Evolutionary conservation across 2,113 vertebrate species (phyloP), one percentile per base, ranked within the genome.

Genomic region (Calcarius ornatus): DNA sequence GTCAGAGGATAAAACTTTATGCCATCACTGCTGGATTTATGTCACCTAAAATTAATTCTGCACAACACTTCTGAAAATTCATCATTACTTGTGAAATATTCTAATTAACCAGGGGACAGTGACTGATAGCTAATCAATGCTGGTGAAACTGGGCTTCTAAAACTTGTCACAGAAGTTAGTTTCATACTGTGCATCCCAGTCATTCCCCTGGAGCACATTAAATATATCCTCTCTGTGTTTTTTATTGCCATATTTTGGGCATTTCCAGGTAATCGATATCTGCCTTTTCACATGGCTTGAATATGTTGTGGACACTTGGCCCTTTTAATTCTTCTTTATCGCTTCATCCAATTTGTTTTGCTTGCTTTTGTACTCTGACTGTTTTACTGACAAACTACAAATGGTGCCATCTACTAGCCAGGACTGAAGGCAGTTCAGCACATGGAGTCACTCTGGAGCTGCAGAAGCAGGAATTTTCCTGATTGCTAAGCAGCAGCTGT

Each of bases 381-480:
- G 0, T 69, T 89, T 79, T 69, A 81, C 47, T 54, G n/a, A 33
- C 61, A 65, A 72, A 54, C 9, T 57, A 31, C 10, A 66, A 88
- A 61, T 12, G 11, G 11, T 76, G 38, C 0, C 2, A 50, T 33
- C 40, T 75, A 3, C 18, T 48, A 66, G 30, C 33, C 0, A 2
- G 38, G 57, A 47, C 59, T 59, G 59, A 82, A 88, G 50, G 63
- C 45, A 72, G 15, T 57, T 85, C 57, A 85, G 93, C 78, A 54
- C 10, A 3, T n/a, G 84, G 66, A 94, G 59, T 91, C 66, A 91
- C 50, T 72, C 45, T 88, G 87, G 75, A 92, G 71, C 70, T 35
- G 30, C 30, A 87, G 73, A 70, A 85, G 12, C 42, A 24, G 35
- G 42, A 16, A 48, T 72, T 95, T 91, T 17, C 31, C 8, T 0